Conservation (phyloP, 2,888 invertebrate genomes). For the Drosophila lacicola region DNA sequence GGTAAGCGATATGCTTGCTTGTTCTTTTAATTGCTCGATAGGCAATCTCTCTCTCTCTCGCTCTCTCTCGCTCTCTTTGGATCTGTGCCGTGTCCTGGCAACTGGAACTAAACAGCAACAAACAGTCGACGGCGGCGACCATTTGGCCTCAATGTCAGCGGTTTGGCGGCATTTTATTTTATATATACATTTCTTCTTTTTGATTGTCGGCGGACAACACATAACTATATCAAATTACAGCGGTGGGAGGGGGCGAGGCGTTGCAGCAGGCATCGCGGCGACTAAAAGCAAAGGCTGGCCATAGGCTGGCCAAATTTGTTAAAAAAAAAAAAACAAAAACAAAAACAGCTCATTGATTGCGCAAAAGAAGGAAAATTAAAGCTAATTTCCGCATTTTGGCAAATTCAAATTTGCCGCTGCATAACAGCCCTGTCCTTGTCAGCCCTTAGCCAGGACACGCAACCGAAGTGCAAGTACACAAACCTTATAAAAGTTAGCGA, state of each 20-base stretch:
- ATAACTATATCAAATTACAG: constrained; percentile 77
- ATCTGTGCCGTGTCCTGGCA: constrained; percentile 24
- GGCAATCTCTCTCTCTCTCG: constrained; percentile 57
- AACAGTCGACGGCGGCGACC: constrained; percentile 43
- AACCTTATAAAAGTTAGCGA: no score
- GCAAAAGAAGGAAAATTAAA: not conserved
- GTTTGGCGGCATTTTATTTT: constrained; percentile 65
- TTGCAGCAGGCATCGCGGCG: constrained; percentile 13
- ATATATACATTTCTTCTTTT: constrained; percentile 18
- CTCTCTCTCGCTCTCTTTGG: not conserved
- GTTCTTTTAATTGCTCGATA: constrained; percentile 83
- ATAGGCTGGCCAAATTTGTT: not conserved
- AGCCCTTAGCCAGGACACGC: constrained; percentile 1
- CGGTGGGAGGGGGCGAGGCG: not conserved
- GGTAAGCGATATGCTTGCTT: constrained; percentile 80
- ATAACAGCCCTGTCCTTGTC: constrained; percentile 27
- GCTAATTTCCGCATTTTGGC: not conserved
- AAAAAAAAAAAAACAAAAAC: no score
- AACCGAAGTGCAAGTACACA: constrained; percentile 1
- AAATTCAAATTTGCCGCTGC: constrained; percentile 2
- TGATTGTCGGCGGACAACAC: constrained; percentile 74
- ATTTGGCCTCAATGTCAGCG: constrained; percentile 52
- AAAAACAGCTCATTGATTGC: not conserved
- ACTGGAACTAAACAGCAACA: constrained; percentile 34
- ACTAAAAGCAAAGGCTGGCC: not conserved